Evolutionary conservation across 2,888 invertebrate genomes (phyloP).

Genomic region (Reticulitermes lucifugus): DNA sequence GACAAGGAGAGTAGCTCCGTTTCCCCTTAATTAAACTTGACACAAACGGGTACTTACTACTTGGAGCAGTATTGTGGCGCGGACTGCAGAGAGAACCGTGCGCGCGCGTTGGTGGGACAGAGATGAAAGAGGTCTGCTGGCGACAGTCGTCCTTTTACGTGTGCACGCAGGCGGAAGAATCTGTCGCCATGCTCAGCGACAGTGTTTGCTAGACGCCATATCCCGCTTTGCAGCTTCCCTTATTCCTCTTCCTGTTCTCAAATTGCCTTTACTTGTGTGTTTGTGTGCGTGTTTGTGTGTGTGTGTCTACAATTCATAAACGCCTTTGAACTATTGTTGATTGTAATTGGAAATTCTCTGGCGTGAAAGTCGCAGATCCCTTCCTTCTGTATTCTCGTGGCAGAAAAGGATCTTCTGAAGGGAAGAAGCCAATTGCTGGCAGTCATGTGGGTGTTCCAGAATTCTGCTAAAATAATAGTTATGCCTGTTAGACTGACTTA

Average conservation of each 20-base stretch:
- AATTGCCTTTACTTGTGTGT: conserved; percentile 21
- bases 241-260: conserved; percentile 11
- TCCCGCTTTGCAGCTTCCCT: conserved; percentile 16
- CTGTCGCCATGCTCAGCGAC: conserved; percentile 5
- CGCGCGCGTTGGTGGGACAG: neutral
- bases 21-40: conserved; percentile 41
- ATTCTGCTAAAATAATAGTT: neutral
- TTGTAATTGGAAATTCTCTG: conserved; percentile 25
- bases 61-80: neutral
- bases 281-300: neutral
- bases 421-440: neutral
- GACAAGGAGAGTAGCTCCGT: neutral
- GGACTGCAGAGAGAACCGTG: neutral
- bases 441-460: neutral
- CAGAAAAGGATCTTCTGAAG: neutral
- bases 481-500: too few relatives aligned
- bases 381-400: neutral
- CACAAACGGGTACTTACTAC: conserved; percentile 26
- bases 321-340: conserved; percentile 28
- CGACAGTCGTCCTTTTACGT: conserved; percentile 36
- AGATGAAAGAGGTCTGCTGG: conserved; percentile 28
- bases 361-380: conserved; percentile 1
- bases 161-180: conserved; percentile 38
- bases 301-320: conserved; percentile 17
- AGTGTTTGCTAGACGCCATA: conserved; percentile 18